These are phyloP conservation scores for Spodoptera picta DNA, from an alignment of 2,888 invertebrate species.

Conservation along the genomic window DNA sequence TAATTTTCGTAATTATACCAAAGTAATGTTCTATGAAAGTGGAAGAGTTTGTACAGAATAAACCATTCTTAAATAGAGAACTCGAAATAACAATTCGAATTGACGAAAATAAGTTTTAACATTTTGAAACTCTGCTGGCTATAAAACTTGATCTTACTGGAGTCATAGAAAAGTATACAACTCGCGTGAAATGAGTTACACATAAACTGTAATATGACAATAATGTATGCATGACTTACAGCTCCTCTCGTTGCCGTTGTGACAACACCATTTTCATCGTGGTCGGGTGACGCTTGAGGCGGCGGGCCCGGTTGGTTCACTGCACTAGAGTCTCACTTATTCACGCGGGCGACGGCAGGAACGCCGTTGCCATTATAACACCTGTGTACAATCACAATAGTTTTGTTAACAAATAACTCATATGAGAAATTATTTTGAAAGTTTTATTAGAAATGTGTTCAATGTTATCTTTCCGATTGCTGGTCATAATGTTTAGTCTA, in stretches of 20 bases:
- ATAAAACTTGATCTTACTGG: no score
- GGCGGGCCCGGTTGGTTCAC: conserved; percentile 78
- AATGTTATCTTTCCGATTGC: no score
- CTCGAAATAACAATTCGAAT: no score
- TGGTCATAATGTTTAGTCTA: no score
- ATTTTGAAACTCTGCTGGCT: no score
- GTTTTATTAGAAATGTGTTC: conserved; percentile 1
- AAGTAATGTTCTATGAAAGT: no score
- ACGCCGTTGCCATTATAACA: conserved; percentile 87
- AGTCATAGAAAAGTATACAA: conserved; percentile 2
- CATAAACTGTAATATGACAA: conserved; percentile 7
- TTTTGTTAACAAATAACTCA: conserved; percentile 35
- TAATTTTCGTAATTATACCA: no score
- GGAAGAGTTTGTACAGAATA: no score
- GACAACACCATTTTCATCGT: conserved; percentile 99
- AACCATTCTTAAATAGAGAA: no score
- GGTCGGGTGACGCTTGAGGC: conserved; percentile 84
- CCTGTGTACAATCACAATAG: conserved; percentile 68
- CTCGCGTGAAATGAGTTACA: conserved; percentile 24
- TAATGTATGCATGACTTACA: conserved; percentile 92
- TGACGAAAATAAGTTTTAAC: no score
- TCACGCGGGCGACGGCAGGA: conserved; percentile 84
- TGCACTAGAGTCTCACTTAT: conserved; percentile 82
- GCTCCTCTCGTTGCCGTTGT: conserved; percentile 99
- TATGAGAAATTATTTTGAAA: neutral